Conservation (phyloP, 1,140 invertebrate species). For the Vollenhovia emeryi region DNA sequence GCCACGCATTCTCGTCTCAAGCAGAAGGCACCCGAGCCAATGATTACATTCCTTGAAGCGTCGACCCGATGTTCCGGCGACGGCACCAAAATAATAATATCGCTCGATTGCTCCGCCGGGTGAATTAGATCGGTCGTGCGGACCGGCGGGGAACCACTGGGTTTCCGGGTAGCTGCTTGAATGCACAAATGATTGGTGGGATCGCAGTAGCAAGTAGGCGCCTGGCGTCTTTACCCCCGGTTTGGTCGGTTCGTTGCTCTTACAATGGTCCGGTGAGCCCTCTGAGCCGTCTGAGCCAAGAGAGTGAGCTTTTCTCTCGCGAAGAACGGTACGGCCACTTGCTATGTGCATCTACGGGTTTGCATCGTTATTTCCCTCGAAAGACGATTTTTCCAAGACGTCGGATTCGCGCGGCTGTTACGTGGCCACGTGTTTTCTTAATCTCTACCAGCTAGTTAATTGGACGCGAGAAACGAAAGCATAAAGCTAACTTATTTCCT, state of each 20-base stretch:
- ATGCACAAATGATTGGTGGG: slow-evolving; percentile 73
- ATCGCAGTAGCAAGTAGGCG: slow-evolving; percentile 70
- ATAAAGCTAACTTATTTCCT: neutral
- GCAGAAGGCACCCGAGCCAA: slow-evolving; percentile 53
- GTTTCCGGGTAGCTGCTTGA: slow-evolving; percentile 66
- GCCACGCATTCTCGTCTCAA: slow-evolving; percentile 43
- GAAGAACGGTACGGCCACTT: slow-evolving; percentile 17
- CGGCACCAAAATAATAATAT: slow-evolving; percentile 75
- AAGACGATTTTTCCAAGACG: slow-evolving; percentile 23
- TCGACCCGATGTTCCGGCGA: slow-evolving; percentile 69
- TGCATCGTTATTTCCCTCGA: slow-evolving; percentile 41
- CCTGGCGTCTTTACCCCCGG: slow-evolving; percentile 64
- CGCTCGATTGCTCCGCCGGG: slow-evolving; percentile 61
- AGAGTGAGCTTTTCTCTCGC: slow-evolving; percentile 39
- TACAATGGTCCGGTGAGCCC: slow-evolving; percentile 65
- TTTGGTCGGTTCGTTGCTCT: slow-evolving; percentile 71
- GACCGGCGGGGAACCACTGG: slow-evolving; percentile 67
- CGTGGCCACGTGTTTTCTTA: neutral
- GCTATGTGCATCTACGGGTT: slow-evolving; percentile 27
- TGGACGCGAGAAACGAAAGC: neutral
- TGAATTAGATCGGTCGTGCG: slow-evolving; percentile 74
- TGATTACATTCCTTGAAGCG: slow-evolving; percentile 72
- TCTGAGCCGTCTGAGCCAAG: slow-evolving; percentile 53
- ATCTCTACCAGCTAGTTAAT: neutral
- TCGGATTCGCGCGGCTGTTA: neutral